A percentile compares a stretch with the other conserved stretches of the same genome.
phyloP scores from a whole-genome alignment of 2,113 vertebrate species.

The Nettapus auritus region DNA sequence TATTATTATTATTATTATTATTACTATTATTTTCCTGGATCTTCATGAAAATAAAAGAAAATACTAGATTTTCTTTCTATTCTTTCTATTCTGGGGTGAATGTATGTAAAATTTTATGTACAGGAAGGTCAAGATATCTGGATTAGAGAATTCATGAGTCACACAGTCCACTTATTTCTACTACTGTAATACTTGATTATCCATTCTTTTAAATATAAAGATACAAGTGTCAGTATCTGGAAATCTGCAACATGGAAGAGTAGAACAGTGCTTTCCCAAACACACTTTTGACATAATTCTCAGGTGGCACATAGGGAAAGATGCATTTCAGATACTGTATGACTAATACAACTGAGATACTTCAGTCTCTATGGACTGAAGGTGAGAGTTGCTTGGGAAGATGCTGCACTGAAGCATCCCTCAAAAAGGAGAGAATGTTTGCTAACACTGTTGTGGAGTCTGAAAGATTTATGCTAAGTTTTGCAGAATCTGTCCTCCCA shows the following conservation, averaged over 20 bases:
- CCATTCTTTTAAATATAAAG: background rate
- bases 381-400: background rate
- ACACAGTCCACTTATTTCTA: background rate
- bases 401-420: background rate
- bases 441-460: background rate
- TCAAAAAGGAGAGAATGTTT: background rate
- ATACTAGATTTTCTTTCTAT: accelerated
- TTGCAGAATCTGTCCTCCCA: background rate
- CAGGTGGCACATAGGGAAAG: background rate
- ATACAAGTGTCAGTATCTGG: background rate
- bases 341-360: background rate
- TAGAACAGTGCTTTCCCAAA: background rate
- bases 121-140: background rate
- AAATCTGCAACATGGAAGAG: background rate
- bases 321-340: background rate
- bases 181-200: background rate
- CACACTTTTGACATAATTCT: background rate
- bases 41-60: background rate
- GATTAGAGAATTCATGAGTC: background rate
- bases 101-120: background rate
- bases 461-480: background rate
- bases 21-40: background rate
- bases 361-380: background rate
- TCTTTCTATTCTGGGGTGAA: background rate
- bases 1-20: too few species aligned